Evolutionary conservation across 2,888 invertebrate genomes (phyloP).

Genomic region (Cephus pulcher): DNA sequence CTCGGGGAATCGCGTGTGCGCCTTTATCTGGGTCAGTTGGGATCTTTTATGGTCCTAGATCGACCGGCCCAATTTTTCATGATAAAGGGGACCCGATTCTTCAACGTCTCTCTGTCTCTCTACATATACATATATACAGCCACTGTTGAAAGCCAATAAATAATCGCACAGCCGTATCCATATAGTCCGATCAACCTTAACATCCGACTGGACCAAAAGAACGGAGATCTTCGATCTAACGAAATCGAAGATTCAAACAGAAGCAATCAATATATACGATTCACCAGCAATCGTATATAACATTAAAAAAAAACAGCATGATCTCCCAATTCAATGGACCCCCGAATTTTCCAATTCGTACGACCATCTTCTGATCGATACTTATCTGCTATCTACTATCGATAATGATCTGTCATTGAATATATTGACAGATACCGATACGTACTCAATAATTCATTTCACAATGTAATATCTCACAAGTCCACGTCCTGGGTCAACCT

Average conservation of each 20-base stretch:
- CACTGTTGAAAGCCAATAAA: too few species aligned
- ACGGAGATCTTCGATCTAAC: too few species aligned
- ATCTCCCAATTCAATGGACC: too few species aligned
- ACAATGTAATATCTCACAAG: neutral
- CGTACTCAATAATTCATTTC: neutral
- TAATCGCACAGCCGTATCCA: too few species aligned
- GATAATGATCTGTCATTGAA: slow-evolving; percentile 4
- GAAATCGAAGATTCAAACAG: too few species aligned
- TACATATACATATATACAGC: too few species aligned
- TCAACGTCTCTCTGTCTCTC: slow-evolving; percentile 11
- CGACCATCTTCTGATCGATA: neutral
- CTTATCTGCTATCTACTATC: neutral
- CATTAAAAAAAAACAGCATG: too few species aligned
- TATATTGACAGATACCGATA: neutral
- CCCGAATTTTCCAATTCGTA: neutral
- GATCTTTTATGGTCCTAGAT: slow-evolving; percentile 18
- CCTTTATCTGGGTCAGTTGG: slow-evolving; percentile 20
- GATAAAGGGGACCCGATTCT: slow-evolving; percentile 16
- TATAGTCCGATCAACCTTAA: too few species aligned
- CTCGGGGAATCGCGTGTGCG: slow-evolving; percentile 14
- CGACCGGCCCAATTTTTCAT: slow-evolving; percentile 1
- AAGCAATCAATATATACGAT: too few species aligned
- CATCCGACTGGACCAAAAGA: too few species aligned
- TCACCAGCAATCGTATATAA: too few species aligned
- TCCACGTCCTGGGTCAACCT: too few species aligned